These are phyloP conservation scores for Drosophila albomicans DNA, from an alignment of 1,140 invertebrate genomes.

Conservation along the genomic window DNA sequence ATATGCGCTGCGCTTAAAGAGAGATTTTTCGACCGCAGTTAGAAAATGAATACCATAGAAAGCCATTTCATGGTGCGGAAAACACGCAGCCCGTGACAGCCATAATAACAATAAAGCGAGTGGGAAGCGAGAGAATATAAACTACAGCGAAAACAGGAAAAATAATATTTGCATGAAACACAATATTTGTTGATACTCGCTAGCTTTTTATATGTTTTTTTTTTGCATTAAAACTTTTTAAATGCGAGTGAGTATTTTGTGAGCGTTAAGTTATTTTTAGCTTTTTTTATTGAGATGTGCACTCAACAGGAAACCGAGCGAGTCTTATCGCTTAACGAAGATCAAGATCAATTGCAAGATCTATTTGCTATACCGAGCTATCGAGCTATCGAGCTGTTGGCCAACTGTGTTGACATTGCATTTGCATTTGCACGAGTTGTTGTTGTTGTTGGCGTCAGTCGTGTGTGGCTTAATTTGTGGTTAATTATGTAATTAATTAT, in stretches of 20 bases:
- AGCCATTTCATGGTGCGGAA: neutral
- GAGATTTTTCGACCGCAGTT: neutral
- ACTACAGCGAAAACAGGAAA: constrained; percentile 47
- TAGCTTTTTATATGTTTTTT: neutral
- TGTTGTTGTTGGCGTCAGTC: constrained; percentile 41
- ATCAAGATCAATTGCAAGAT: constrained; percentile 8
- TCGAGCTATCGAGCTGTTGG: constrained; percentile 3
- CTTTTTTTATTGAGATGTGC: neutral
- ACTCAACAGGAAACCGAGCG: constrained; percentile 5
- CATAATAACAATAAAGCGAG: constrained; percentile 22
- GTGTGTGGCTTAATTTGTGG: constrained; percentile 75
- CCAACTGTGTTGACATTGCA: constrained; percentile 33
- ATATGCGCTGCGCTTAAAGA: constrained; percentile 6
- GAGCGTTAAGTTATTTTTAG: constrained; percentile 17
- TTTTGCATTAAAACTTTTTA: neutral
- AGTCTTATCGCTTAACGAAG: constrained; percentile 4
- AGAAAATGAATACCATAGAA: constrained; percentile 6
- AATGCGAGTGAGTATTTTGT: neutral
- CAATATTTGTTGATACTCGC: constrained; percentile 56
- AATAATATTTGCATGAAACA: constrained; percentile 66
- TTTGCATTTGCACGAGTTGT: constrained; percentile 30
- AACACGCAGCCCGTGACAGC: constrained; percentile 18
- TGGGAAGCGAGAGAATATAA: constrained; percentile 5
- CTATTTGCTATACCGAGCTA: neutral
- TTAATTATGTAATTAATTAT: constrained; percentile 81